Conservation (phyloP, 2,888 invertebrate genomes). For the Drosophila meridionalis region DNA sequence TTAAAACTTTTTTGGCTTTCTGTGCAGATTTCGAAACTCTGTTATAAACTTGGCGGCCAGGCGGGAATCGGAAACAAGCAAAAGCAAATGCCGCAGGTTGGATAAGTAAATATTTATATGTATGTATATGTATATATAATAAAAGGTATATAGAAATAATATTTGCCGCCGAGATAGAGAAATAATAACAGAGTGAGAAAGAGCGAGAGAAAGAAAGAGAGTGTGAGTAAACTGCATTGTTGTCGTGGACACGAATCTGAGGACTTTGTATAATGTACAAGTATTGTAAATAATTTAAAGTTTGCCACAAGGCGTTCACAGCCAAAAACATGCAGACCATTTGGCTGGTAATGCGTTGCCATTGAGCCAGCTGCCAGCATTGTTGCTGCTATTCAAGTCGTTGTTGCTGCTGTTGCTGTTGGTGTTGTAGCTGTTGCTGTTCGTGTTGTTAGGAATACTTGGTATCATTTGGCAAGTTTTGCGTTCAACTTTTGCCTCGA, state of each 20-base stretch:
- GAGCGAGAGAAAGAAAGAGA: background rate
- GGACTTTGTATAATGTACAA: constrained; percentile 53
- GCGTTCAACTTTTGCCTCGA: constrained; percentile 49
- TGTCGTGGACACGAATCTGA: constrained; percentile 45
- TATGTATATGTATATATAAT: background rate
- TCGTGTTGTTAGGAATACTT: constrained; percentile 48
- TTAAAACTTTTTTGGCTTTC: constrained; percentile 27
- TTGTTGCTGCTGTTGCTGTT: constrained; percentile 13
- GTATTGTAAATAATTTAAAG: constrained; percentile 75
- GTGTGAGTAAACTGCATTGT: constrained; percentile 37
- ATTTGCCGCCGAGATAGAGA: constrained; percentile 12
- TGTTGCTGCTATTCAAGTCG: constrained; percentile 28
- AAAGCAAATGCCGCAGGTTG: constrained; percentile 27
- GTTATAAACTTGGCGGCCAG: constrained; percentile 11
- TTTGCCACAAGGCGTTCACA: constrained; percentile 53
- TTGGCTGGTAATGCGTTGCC: constrained; percentile 58
- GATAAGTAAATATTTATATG: constrained; percentile 22
- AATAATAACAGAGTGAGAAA: background rate
- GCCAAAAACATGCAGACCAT: constrained; percentile 66
- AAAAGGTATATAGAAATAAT: constrained; percentile 26
- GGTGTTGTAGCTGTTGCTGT: constrained; percentile 5
- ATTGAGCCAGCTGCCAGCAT: constrained; percentile 42
- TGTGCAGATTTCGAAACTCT: constrained; percentile 5
- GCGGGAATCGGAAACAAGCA: constrained; percentile 17
- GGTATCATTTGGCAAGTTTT: constrained; percentile 69